Percentiles rank a stretch among this genome's conserved stretches.
Conservation (phyloP, 2,113 vertebrate species). For the Coturnix japonica region DNA sequence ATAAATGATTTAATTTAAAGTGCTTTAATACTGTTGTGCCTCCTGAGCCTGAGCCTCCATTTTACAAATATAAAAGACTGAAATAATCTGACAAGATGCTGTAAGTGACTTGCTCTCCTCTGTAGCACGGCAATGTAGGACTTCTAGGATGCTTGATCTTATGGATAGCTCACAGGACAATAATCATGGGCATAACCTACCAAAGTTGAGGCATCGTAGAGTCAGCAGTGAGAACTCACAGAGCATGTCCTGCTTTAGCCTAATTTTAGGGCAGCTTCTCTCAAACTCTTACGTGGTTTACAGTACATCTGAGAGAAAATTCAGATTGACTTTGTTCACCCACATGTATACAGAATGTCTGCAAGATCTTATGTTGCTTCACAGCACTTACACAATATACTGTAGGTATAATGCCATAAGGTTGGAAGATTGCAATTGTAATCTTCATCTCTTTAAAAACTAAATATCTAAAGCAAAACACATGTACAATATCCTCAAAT, state of each 20-base stretch:
- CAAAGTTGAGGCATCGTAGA: fast-evolving
- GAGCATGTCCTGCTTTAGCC: neutral
- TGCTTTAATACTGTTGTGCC: neutral
- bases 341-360: neutral
- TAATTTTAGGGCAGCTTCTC: neutral
- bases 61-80: neutral
- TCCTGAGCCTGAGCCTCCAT: neutral
- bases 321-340: neutral
- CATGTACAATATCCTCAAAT: neutral
- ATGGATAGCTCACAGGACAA: neutral
- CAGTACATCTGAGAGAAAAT: neutral
- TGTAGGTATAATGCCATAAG: neutral
- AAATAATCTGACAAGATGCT: neutral
- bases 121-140: neutral
- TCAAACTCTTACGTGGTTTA: neutral
- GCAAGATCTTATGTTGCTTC: neutral
- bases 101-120: neutral
- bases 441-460: neutral
- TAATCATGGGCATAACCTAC: neutral
- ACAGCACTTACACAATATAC: neutral
- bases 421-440: neutral
- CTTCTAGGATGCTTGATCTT: neutral
- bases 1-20: too few relatives aligned
- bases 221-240: neutral
- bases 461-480: neutral